Evolutionary conservation across 1,140 invertebrate species (phyloP).

Genomic region (Coptotermes formosanus): DNA sequence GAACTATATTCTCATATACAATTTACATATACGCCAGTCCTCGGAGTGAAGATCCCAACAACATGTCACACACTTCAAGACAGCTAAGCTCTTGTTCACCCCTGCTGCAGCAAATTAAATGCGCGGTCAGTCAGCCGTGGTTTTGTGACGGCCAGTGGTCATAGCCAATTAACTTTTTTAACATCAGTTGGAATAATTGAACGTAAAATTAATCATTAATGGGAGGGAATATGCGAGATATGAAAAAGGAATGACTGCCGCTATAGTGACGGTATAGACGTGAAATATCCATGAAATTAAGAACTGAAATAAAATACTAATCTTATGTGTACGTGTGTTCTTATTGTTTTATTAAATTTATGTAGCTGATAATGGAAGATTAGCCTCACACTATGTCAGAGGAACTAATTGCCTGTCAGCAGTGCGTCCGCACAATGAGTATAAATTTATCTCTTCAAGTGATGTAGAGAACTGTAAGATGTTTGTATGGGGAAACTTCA

Average conservation of each 20-base stretch:
- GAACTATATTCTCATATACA: no score
- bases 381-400: no score
- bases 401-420: no score
- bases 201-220: background rate
- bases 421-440: no score
- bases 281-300: background rate
- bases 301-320: background rate
- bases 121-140: background rate
- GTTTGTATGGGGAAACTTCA: no score
- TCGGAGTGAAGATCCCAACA: no score
- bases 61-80: no score
- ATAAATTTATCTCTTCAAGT: no score
- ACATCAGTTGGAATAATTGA: background rate
- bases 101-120: background rate
- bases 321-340: background rate
- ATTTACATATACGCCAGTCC: no score
- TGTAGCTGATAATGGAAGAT: background rate
- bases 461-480: no score
- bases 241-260: background rate
- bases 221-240: background rate
- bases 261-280: background rate
- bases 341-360: background rate
- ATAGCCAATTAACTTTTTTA: constrained; percentile 6
- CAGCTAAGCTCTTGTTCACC: background rate
- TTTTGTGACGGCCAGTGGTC: background rate